Conservation (phyloP, 2,797 vertebrate species). For the Onychomys leucogaster region DNA sequence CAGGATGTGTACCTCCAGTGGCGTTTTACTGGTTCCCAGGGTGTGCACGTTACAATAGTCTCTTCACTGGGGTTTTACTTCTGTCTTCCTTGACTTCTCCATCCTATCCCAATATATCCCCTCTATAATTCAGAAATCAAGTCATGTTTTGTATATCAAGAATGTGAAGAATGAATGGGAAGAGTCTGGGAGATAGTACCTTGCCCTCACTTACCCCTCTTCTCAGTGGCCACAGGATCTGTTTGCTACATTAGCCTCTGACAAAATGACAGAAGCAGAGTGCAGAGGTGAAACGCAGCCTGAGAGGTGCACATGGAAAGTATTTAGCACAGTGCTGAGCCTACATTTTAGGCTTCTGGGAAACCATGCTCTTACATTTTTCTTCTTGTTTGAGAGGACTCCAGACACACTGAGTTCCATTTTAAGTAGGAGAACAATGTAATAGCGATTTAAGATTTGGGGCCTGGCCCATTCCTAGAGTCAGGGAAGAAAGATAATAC, state of each 20-base stretch:
- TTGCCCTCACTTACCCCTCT: background rate
- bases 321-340: background rate
- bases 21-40: background rate
- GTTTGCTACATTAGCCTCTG: background rate
- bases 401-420: background rate
- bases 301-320: background rate
- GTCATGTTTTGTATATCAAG: slow-evolving; percentile 10
- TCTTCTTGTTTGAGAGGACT: background rate
- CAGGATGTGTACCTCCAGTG: background rate
- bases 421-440: background rate
- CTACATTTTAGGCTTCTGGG: background rate
- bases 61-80: slow-evolving; percentile 34
- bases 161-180: slow-evolving; percentile 19
- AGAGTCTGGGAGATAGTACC: background rate
- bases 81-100: slow-evolving; percentile 35
- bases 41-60: background rate
- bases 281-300: background rate
- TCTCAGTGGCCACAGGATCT: background rate
- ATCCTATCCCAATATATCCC: background rate
- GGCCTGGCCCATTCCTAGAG: background rate
- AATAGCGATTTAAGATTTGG: slow-evolving; percentile 43
- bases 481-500: slow-evolving; percentile 13
- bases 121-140: slow-evolving; percentile 46
- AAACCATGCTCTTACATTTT: slow-evolving; percentile 1
- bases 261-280: slow-evolving; percentile 1